These are phyloP conservation scores for Agriotes lineatus DNA, from an alignment of 2,888 invertebrate species.

Conservation along the genomic window DNA sequence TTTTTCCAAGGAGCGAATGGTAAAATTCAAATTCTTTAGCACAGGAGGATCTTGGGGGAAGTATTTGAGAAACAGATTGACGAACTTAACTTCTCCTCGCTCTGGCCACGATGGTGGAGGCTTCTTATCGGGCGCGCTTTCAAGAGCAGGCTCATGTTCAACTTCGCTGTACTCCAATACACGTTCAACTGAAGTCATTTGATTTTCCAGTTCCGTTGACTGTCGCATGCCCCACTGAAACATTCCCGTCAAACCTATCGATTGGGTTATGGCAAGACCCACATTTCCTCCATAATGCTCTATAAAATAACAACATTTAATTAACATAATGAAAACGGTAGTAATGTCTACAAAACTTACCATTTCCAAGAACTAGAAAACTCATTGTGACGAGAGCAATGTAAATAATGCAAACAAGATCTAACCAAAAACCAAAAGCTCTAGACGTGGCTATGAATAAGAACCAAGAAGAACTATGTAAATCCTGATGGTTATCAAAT, in stretches of 20 bases:
- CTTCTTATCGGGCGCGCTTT: constrained; percentile 57
- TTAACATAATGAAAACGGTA: not conserved
- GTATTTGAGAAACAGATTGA: constrained; percentile 79
- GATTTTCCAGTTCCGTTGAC: constrained; percentile 85
- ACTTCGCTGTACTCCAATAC: constrained; percentile 68
- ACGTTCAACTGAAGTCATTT: constrained; percentile 92
- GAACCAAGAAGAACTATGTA: constrained; percentile 59
- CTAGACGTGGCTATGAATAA: constrained; percentile 56
- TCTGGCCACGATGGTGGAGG: constrained; percentile 82
- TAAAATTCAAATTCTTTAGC: constrained; percentile 77
- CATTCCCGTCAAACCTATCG: constrained; percentile 76
- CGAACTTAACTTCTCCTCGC: constrained; percentile 77
- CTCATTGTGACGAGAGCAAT: constrained; percentile 27
- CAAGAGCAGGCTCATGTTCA: constrained; percentile 58
- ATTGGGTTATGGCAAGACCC: constrained; percentile 84
- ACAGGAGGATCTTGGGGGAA: constrained; percentile 78
- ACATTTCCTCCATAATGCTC: constrained; percentile 71
- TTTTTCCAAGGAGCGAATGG: constrained; percentile 78
- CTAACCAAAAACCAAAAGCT: constrained; percentile 45
- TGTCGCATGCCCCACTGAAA: constrained; percentile 80
- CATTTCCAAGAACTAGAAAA: constrained; percentile 30
- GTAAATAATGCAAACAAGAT: constrained; percentile 24
- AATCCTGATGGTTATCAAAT: constrained; percentile 62
- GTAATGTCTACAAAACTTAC: constrained; percentile 2
- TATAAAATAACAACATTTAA: not conserved